These are phyloP conservation scores for Electrophaes corylata DNA, from an alignment of 2,888 invertebrate genomes.

Conservation along the genomic window DNA sequence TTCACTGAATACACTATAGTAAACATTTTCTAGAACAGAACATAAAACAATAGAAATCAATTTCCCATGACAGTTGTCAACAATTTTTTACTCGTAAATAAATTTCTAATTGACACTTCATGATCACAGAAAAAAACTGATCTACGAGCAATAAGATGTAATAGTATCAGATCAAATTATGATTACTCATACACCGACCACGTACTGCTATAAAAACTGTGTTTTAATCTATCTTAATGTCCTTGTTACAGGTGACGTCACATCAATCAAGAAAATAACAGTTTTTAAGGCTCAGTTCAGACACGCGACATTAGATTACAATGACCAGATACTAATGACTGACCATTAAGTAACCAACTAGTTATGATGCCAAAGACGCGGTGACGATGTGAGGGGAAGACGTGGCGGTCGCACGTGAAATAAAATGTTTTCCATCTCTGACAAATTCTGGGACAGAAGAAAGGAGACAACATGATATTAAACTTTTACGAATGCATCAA, in stretches of 20 bases:
- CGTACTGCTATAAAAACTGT: conserved; percentile 10
- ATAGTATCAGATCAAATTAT: conserved; percentile 34
- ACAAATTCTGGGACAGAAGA: conserved; percentile 75
- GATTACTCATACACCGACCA: too few species aligned
- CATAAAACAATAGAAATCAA: conserved; percentile 27
- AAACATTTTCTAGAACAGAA: conserved; percentile 9
- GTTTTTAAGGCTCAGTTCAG: conserved; percentile 41
- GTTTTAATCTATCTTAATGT: conserved; percentile 36
- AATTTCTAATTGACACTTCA: conserved; percentile 32
- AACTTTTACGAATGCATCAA: conserved; percentile 64
- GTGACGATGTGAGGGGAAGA: conserved; percentile 48
- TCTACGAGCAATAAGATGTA: conserved; percentile 27
- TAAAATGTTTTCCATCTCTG: conserved; percentile 72
- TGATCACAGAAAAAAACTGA: conserved; percentile 19
- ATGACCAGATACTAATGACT: conserved; percentile 49
- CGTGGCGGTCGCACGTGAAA: conserved; percentile 46
- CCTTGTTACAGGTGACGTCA: conserved; percentile 68
- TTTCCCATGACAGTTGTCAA: conserved; percentile 35
- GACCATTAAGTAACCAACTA: conserved; percentile 43
- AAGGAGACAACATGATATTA: conserved; percentile 71
- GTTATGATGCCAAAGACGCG: conserved; percentile 28
- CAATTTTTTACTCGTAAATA: conserved; percentile 32
- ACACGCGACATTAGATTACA: conserved; percentile 53
- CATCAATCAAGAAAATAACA: conserved; percentile 55
- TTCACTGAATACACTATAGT: too few species aligned